Conservation (phyloP, 2,888 invertebrate genomes). For the Keiferia lycopersicella region DNA sequence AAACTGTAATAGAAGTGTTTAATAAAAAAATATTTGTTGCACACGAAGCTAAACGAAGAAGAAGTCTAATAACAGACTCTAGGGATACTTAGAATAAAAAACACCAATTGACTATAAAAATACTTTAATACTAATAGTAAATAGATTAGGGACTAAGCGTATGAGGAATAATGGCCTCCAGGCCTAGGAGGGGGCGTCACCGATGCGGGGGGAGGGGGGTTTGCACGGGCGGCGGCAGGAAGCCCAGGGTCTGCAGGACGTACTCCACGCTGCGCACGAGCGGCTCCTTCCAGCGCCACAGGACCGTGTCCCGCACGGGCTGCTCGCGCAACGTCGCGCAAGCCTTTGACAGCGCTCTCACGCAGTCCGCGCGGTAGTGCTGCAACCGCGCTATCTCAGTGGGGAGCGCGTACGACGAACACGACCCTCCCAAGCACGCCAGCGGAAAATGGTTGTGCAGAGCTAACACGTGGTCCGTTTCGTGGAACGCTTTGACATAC, state of each 20-base stretch:
- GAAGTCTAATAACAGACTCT: too few species aligned
- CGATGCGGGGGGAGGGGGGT: conserved; percentile 15
- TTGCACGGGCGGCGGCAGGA: conserved; percentile 70
- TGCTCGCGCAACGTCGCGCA: conserved; percentile 92
- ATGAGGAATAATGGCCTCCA: conserved; percentile 15
- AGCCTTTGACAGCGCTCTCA: conserved; percentile 90
- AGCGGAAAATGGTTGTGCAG: conserved; percentile 96
- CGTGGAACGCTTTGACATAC: conserved; percentile 97
- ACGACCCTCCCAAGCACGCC: conserved; percentile 91
- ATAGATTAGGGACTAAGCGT: conserved; percentile 29
- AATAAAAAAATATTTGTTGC: too few species aligned
- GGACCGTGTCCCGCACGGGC: conserved; percentile 90
- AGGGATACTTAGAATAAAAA: conserved; percentile 14
- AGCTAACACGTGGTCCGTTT: conserved; percentile 92
- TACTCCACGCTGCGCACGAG: conserved; percentile 86
- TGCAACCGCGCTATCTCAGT: conserved; percentile 93
- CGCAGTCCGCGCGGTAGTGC: conserved; percentile 97
- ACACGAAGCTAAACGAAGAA: too few species aligned
- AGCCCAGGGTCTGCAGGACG: conserved; percentile 87
- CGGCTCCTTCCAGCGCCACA: conserved; percentile 93
- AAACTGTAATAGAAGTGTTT: too few species aligned
- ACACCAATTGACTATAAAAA: conserved; percentile 56
- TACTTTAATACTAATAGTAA: conserved; percentile 60
- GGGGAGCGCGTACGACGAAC: conserved; percentile 92
- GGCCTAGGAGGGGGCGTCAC: conserved; percentile 12